Conservation (phyloP, 1,140 invertebrate species). For the Solen grandis region DNA sequence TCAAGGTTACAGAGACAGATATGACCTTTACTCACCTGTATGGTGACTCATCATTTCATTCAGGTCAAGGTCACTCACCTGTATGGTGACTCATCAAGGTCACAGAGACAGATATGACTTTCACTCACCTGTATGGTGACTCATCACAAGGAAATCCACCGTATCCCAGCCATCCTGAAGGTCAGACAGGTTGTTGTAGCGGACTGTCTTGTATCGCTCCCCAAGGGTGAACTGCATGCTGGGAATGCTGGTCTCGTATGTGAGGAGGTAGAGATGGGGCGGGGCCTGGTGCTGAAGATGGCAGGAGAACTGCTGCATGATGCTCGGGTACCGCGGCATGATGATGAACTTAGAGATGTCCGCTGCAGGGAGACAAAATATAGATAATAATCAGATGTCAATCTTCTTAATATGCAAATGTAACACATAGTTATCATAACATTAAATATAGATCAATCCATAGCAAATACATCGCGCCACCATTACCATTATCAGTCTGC, state of each 20-base stretch:
- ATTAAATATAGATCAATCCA: too few relatives aligned
- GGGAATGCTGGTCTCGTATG: constrained; percentile 34
- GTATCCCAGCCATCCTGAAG: constrained; percentile 9
- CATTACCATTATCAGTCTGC: too few relatives aligned
- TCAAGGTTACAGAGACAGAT: too few relatives aligned
- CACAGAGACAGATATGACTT: too few relatives aligned
- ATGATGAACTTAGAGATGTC: constrained; percentile 40
- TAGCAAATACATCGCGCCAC: too few relatives aligned
- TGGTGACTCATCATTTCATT: too few relatives aligned
- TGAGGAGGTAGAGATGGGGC: constrained; percentile 13
- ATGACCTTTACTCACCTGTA: too few relatives aligned
- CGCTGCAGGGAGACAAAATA: constrained; percentile 7
- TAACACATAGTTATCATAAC: too few relatives aligned
- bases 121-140: constrained; percentile 46
- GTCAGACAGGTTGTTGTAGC: constrained; percentile 24
- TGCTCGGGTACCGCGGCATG: constrained; percentile 27
- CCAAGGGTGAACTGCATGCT: constrained; percentile 29
- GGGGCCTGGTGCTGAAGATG: constrained; percentile 33
- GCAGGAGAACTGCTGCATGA: constrained; percentile 27
- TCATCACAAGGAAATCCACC: constrained; percentile 25
- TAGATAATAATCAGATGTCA: too few relatives aligned
- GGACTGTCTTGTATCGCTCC: constrained; percentile 8
- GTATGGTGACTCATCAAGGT: too few relatives aligned
- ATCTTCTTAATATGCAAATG: too few relatives aligned
- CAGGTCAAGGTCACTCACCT: too few relatives aligned